phyloP scores from a whole-genome alignment of 2,797 vertebrate genomes.

The Pseudotriccus pelzelni region DNA sequence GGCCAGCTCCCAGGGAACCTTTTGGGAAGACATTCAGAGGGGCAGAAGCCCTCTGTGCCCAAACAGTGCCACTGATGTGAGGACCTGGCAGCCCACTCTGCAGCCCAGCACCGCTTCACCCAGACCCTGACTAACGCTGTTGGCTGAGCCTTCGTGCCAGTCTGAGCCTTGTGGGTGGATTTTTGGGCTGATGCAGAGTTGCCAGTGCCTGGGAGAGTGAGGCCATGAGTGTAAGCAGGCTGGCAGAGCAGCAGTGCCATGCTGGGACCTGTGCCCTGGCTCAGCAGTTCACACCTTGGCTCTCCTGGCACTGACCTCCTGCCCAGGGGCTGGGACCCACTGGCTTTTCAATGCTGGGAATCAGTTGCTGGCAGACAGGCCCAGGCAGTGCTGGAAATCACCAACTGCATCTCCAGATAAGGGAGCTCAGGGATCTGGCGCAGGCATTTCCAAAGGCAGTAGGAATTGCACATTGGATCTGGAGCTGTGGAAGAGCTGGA shows the following conservation, averaged over 20 bases:
- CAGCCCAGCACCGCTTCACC: background rate
- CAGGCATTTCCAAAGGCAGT: background rate
- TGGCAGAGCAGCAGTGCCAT: background rate
- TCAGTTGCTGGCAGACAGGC: background rate
- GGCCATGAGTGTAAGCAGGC: background rate
- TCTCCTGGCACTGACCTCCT: background rate
- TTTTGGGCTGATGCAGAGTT: background rate
- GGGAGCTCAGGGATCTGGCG: background rate
- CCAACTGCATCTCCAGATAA: background rate
- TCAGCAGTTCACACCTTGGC: background rate
- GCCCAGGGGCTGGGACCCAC: rapidly evolving
- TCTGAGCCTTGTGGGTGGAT: too few relatives aligned
- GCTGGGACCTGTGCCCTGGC: background rate
- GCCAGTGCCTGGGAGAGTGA: rapidly evolving
- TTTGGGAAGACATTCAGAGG: background rate
- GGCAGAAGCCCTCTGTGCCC: background rate
- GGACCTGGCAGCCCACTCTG: background rate
- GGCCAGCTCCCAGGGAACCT: background rate
- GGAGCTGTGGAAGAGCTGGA: background rate
- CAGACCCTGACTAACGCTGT: rapidly evolving
- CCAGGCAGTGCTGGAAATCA: background rate
- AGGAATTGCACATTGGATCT: background rate
- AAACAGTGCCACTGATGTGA: background rate
- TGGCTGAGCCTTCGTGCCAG: rapidly evolving
- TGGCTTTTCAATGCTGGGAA: background rate